Evolutionary conservation across 2,113 vertebrate genomes (phyloP).

Genomic region (Ariopsis seemanni): DNA sequence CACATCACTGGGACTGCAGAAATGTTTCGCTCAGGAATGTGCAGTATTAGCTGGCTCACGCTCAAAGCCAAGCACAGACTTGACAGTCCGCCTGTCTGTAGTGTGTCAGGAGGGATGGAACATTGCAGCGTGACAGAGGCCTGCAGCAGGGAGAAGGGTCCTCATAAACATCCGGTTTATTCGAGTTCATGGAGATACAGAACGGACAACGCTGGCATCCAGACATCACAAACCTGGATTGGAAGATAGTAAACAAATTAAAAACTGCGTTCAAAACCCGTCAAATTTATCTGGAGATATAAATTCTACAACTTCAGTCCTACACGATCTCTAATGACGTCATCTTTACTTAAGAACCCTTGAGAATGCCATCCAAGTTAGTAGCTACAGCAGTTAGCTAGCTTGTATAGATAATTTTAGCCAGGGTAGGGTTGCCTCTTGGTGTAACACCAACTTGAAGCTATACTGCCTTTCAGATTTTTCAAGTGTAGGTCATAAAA

Average conservation of each 20-base stretch:
- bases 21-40: constrained; percentile 66
- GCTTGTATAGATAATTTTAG: background rate
- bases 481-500: too few species aligned
- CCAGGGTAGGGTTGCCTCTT: too few species aligned
- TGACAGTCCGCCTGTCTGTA: constrained; percentile 49
- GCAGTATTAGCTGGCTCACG: constrained; percentile 59
- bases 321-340: background rate
- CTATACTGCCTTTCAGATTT: too few species aligned
- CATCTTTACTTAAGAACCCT: background rate
- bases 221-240: background rate
- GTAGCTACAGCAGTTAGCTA: background rate
- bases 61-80: constrained; percentile 67
- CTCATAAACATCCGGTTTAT: background rate
- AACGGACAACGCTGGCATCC: background rate
- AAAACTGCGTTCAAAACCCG: too few species aligned
- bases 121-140: background rate
- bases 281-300: background rate
- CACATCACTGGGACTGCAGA: constrained; percentile 46
- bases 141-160: background rate
- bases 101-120: background rate
- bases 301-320: background rate
- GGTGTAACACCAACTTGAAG: background rate
- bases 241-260: background rate
- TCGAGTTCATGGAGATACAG: background rate
- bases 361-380: background rate